Percentiles rank a stretch among this genome's conserved stretches.
phyloP scores from a whole-genome alignment of 2,888 invertebrate species.

The Liposcelis brunnea region DNA sequence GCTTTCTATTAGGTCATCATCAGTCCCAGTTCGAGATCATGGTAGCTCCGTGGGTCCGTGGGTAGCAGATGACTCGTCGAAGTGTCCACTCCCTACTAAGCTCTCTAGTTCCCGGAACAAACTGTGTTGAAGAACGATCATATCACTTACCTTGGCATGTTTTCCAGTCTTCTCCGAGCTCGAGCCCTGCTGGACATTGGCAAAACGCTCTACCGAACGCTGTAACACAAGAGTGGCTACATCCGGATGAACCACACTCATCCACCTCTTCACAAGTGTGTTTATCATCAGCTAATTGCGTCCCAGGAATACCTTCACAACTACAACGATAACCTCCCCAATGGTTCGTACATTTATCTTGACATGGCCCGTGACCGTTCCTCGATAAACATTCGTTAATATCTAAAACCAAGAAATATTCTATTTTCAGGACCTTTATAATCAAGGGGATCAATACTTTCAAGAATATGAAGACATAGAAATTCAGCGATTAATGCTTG shows the following conservation, averaged over 20 bases:
- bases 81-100: no score
- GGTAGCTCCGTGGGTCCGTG: no score
- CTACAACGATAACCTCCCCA: conserved; percentile 39
- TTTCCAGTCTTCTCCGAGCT: conserved; percentile 24
- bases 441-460: conserved; percentile 39
- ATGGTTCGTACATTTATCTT: conserved; percentile 40
- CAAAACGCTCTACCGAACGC: conserved; percentile 32
- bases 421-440: no score
- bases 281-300: conserved; percentile 35
- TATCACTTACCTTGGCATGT: conserved; percentile 22
- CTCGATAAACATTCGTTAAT: conserved; percentile 42
- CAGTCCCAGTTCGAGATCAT: no score
- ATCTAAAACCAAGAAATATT: conserved; percentile 24
- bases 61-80: no score
- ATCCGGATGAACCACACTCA: conserved; percentile 39
- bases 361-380: conserved; percentile 45
- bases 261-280: conserved; percentile 37
- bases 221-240: conserved; percentile 39
- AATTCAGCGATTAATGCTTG: conserved; percentile 63
- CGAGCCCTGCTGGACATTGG: conserved; percentile 25
- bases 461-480: conserved; percentile 56
- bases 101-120: no score
- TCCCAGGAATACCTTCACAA: conserved; percentile 38
- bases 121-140: no score
- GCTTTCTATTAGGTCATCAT: no score